A percentile compares a stretch with the other conserved stretches of the same genome.
phyloP scores from a whole-genome alignment of 2,113 vertebrate species.

The Rhegmatorhina hoffmannsi region DNA sequence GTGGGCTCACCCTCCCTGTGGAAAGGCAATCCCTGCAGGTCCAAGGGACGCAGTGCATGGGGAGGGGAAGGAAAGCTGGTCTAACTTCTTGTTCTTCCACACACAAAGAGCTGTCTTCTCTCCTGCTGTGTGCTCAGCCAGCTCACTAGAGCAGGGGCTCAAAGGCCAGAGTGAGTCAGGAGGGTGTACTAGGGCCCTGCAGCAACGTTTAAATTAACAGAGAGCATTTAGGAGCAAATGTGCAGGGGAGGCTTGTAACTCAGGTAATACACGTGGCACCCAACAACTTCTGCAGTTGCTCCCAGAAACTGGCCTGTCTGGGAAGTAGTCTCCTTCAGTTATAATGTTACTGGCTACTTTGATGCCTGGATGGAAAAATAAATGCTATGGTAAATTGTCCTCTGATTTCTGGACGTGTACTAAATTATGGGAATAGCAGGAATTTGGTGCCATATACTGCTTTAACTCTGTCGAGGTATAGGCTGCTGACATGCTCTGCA shows the following conservation, averaged over 20 bases:
- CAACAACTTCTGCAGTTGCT: neutral
- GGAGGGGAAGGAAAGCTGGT: neutral
- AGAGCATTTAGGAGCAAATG: neutral
- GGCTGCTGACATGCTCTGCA: neutral
- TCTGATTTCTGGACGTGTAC: neutral
- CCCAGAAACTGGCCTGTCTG: neutral
- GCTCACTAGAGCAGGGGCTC: neutral
- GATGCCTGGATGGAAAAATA: neutral
- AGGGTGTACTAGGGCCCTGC: neutral
- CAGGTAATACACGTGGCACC: neutral
- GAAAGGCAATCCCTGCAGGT: neutral
- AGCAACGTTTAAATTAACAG: neutral
- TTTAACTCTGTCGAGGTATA: neutral
- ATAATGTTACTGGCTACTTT: neutral
- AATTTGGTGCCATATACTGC: neutral
- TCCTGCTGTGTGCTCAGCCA: neutral
- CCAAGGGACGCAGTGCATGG: rapidly evolving
- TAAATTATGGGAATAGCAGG: neutral
- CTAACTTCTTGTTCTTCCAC: neutral
- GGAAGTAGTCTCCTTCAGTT: neutral
- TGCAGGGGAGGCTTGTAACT: neutral
- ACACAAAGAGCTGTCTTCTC: neutral
- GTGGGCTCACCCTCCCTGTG: neutral
- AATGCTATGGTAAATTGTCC: neutral
- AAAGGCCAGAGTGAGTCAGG: neutral